Evolutionary conservation across 2,113 vertebrate genomes (phyloP), one percentile per base, ranked within the genome.

Genomic region (Erinaceus europaeus): DNA sequence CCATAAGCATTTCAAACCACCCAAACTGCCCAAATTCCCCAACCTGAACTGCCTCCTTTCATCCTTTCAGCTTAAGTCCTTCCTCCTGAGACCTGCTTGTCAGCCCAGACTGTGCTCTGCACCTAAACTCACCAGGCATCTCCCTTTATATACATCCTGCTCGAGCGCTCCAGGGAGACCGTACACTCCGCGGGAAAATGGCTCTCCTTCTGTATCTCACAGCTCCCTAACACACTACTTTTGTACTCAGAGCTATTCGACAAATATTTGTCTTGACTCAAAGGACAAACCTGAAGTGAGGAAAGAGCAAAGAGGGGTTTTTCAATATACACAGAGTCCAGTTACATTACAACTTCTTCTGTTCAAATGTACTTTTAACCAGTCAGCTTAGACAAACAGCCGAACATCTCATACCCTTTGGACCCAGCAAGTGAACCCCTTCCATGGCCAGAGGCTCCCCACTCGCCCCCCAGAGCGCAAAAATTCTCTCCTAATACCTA

Each of bases 241-340:
- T 78, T 87, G 77, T 82, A 82, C 89, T 82, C 78, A 85, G 69
- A 88, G 90, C 86, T 27, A 38, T 20, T 77, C 7, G 2, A 90
- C 82, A 91, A 94, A 94, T 94, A 95, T 95, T 93, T 95, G 84
- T 87, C 77, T 88, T 88, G 93, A 91, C 82, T 90, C 89, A 92
- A 90, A 94, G 86, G 68, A 92, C 93, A 94, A 92, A 81, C 69
- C 83, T 79, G 4, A 86, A 90, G 79, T 91, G 88, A 81, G 88
- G 91, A 95, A 94, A 94, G 94, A 94, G 87, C 72, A 90, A 93
- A 94, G 90, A 91, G 61, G 89, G 62, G 85, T 89, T 94, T 90
- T 95, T 90, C 91, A 90, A 84, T 80, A 90, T 74, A 86, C 77
- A 91, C 73, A 84, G n/a, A 87, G 48, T 29, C 38, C 73, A 23